Conservation (phyloP, 2,888 invertebrate species). For the Sericinus montela region DNA sequence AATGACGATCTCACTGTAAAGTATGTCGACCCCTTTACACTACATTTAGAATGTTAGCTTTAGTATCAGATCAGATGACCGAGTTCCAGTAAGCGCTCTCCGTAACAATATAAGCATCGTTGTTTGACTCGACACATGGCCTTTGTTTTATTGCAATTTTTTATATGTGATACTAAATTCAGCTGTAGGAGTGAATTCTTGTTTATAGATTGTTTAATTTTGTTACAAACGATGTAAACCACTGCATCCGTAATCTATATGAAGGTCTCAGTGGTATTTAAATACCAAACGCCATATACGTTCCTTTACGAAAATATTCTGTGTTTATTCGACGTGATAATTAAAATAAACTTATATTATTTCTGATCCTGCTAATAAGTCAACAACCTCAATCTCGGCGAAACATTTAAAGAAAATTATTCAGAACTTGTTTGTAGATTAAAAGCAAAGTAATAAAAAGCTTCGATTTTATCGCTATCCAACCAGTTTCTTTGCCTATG, state of each 20-base stretch:
- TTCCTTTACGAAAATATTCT: not conserved
- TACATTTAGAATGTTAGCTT: slow-evolving; percentile 23
- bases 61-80: slow-evolving; percentile 49
- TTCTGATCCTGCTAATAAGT: slow-evolving; percentile 10
- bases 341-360: slow-evolving; percentile 6
- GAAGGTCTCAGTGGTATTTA: slow-evolving; percentile 12
- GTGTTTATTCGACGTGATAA: slow-evolving; percentile 5
- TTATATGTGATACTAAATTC: slow-evolving; percentile 45
- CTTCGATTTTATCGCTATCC: slow-evolving; percentile 4
- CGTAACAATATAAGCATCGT: slow-evolving; percentile 44
- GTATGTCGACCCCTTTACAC: slow-evolving; percentile 3
- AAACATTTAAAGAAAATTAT: slow-evolving; percentile 15
- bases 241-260: not conserved
- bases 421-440: slow-evolving; percentile 12
- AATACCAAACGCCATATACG: slow-evolving; percentile 2
- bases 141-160: slow-evolving; percentile 46
- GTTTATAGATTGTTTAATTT: slow-evolving; percentile 16
- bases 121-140: slow-evolving; percentile 50
- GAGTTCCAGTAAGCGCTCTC: slow-evolving; percentile 45
- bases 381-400: slow-evolving; percentile 14
- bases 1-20: slow-evolving; percentile 14
- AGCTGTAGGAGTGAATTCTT: slow-evolving; percentile 31
- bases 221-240: slow-evolving; percentile 2
- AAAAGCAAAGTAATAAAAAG: slow-evolving; percentile 7
- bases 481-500: slow-evolving; percentile 13